A percentile compares a stretch with the other conserved stretches of the same genome.
These are phyloP conservation scores for Drosophila rhopaloa DNA, from an alignment of 1,140 invertebrate genomes.

Conservation along the genomic window DNA sequence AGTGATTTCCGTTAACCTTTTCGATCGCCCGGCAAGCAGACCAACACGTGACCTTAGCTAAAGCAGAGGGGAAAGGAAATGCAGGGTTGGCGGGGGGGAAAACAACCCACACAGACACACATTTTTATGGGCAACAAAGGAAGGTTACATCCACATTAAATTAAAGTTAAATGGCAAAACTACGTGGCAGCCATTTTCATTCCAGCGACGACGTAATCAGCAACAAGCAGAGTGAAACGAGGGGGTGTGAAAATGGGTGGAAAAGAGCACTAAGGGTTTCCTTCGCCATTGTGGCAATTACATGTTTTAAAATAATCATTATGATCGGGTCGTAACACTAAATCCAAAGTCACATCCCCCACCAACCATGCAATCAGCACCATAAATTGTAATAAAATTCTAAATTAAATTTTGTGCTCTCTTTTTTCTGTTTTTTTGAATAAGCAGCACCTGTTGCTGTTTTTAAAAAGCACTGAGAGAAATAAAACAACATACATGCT, in stretches of 20 bases:
- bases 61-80: constrained; percentile 3
- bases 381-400: constrained; percentile 80
- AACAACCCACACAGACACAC: constrained; percentile 35
- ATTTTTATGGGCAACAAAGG: constrained; percentile 78
- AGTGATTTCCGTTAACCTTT: constrained; percentile 77
- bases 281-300: constrained; percentile 58
- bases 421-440: constrained; percentile 1
- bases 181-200: constrained; percentile 80
- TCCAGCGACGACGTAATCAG: constrained; percentile 65
- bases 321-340: constrained; percentile 74
- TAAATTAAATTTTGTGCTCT: constrained; percentile 73
- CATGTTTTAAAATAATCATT: constrained; percentile 81
- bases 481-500: background rate
- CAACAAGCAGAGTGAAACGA: constrained; percentile 41
- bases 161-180: constrained; percentile 83
- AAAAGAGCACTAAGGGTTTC: constrained; percentile 1
- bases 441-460: constrained; percentile 51
- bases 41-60: constrained; percentile 72
- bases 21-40: constrained; percentile 50
- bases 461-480: background rate
- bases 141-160: constrained; percentile 82
- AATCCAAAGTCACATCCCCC: constrained; percentile 43
- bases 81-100: background rate
- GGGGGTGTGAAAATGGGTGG: background rate
- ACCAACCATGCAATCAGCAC: background rate